Conservation (phyloP, 2,797 vertebrate genomes). For the Morelia viridis region DNA sequence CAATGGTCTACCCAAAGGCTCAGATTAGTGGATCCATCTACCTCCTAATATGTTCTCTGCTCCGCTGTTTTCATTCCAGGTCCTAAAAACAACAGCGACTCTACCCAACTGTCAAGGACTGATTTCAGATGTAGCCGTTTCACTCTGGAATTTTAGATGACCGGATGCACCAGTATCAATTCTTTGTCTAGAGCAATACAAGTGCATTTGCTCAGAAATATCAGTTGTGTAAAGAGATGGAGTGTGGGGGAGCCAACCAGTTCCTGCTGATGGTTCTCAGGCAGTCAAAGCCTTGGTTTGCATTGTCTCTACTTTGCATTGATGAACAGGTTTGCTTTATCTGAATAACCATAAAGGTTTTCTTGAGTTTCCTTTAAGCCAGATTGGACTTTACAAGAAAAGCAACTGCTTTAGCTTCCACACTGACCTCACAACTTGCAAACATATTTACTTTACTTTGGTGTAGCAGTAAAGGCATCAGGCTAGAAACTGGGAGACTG, state of each 20-base stretch:
- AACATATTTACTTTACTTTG: background rate
- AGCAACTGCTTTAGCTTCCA: background rate
- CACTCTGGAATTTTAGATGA: conserved; percentile 67
- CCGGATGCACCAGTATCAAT: conserved; percentile 62
- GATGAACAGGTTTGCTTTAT: conserved; percentile 72
- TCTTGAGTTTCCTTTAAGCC: conserved; percentile 49
- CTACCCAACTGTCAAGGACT: conserved; percentile 66
- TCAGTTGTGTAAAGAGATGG: conserved; percentile 1
- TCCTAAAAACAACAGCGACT: conserved; percentile 47
- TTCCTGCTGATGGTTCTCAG: conserved; percentile 67
- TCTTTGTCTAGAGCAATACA: conserved; percentile 66
- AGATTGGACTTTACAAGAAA: conserved; percentile 49
- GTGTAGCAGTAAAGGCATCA: background rate
- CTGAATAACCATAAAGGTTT: conserved; percentile 66
- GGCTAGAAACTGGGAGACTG: background rate
- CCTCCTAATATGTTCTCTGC: conserved; percentile 17
- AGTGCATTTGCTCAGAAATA: conserved; percentile 61
- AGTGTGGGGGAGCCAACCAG: background rate
- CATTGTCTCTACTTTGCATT: conserved; percentile 62
- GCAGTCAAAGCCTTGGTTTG: conserved; percentile 43
- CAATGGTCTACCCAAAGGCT: background rate
- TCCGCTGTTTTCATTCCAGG: background rate
- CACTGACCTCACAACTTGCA: background rate
- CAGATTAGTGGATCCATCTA: conserved; percentile 6
- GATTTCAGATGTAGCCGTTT: conserved; percentile 44